A percentile compares a stretch with the other conserved stretches of the same genome.
Evolutionary conservation across 2,113 vertebrate genomes (phyloP).

Genomic region (Neolamprologus falcicula): DNA sequence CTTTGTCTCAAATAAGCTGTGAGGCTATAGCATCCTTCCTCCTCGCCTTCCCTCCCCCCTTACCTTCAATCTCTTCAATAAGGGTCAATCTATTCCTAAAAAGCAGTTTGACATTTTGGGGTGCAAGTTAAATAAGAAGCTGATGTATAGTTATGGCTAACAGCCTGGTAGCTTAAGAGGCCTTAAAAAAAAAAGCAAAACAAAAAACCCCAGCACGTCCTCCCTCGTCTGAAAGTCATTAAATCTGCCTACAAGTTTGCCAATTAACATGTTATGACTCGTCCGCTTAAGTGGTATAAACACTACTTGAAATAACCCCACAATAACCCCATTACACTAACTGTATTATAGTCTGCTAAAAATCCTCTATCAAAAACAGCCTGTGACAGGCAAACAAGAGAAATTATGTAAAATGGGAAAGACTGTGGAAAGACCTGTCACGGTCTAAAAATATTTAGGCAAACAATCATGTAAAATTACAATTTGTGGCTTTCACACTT

Average conservation of each 20-base stretch:
- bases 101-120: not conserved
- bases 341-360: not conserved
- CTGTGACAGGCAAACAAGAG: not conserved
- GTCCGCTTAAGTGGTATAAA: not conserved
- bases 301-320: not conserved
- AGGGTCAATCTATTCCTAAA: not conserved
- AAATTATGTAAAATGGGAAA: not conserved
- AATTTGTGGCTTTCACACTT: not conserved
- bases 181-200: not conserved
- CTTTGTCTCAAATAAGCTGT: conserved; percentile 13
- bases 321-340: not conserved
- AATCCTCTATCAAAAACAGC: not conserved
- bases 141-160: not conserved
- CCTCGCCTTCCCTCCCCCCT: not conserved
- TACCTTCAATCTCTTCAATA: not conserved
- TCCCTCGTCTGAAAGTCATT: not conserved
- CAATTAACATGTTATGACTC: not conserved
- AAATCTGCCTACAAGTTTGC: not conserved
- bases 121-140: not conserved
- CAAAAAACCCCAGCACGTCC: not conserved
- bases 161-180: not conserved
- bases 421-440: not conserved
- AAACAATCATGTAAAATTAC: not conserved
- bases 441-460: not conserved
- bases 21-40: conserved; percentile 2